A percentile compares a stretch with the other conserved stretches of the same genome.
Conservation (phyloP, 2,113 vertebrate species). For the Poecile atricapillus region DNA sequence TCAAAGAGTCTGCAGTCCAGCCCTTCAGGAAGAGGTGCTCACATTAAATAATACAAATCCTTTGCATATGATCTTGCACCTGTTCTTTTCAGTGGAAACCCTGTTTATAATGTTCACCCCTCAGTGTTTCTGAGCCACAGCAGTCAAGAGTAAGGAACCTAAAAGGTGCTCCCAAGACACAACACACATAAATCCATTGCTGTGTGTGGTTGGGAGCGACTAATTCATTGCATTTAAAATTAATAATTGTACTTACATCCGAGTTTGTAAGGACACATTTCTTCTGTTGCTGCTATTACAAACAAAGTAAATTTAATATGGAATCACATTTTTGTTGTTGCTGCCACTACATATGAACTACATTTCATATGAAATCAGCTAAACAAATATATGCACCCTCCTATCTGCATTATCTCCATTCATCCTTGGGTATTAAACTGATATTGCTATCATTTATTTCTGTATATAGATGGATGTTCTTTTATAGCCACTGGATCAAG, state of each 20-base stretch:
- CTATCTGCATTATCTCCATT: not conserved
- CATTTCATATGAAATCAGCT: not conserved
- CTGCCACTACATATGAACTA: not conserved
- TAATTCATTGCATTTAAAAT: not conserved
- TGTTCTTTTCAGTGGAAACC: not conserved
- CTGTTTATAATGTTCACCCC: not conserved
- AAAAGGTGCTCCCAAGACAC: not conserved
- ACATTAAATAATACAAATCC: not conserved
- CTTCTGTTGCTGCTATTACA: not conserved
- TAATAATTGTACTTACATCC: not conserved
- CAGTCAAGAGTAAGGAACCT: not conserved
- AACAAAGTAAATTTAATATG: not conserved
- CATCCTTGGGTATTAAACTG: not conserved
- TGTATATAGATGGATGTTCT: not conserved
- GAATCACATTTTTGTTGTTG: not conserved
- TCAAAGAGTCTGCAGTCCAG: not conserved
- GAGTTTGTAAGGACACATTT: not conserved
- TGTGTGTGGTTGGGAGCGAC: not conserved
- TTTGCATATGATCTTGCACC: not conserved
- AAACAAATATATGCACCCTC: not conserved
- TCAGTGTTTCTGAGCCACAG: not conserved
- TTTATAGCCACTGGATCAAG: not conserved
- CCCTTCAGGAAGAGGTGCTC: not conserved
- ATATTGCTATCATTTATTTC: not conserved
- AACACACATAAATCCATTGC: not conserved